These are phyloP conservation scores for Varroa destructor DNA, from an alignment of 1,140 invertebrate species.

Conservation along the genomic window DNA sequence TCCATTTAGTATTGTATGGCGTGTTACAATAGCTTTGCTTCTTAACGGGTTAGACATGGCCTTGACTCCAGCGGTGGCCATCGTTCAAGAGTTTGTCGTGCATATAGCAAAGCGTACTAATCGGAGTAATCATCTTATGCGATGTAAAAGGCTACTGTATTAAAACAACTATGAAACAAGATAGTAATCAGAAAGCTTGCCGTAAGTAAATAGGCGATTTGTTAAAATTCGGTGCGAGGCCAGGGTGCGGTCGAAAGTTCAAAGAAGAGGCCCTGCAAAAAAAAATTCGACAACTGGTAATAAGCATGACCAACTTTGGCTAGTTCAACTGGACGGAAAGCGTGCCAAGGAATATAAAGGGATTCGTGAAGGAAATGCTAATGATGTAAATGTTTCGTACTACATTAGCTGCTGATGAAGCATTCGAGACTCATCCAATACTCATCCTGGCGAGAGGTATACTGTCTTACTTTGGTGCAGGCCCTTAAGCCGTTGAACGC, in stretches of 20 bases:
- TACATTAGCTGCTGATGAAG: constrained; percentile 85
- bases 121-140: too few species aligned
- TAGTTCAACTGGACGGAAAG: constrained; percentile 77
- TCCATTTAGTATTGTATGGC: too few species aligned
- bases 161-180: constrained; percentile 71
- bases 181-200: constrained; percentile 81
- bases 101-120: too few species aligned
- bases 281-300: constrained; percentile 74
- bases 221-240: constrained; percentile 62
- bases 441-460: constrained; percentile 59
- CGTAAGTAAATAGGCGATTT: constrained; percentile 64
- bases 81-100: too few species aligned
- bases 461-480: constrained; percentile 63
- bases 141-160: too few species aligned
- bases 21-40: too few species aligned
- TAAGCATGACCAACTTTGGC: constrained; percentile 90
- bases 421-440: constrained; percentile 85
- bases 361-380: constrained; percentile 80
- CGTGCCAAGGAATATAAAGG: constrained; percentile 75
- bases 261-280: constrained; percentile 78
- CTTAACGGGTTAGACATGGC: too few species aligned
- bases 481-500: constrained; percentile 79
- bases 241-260: constrained; percentile 59
- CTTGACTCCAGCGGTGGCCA: too few species aligned
- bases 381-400: constrained; percentile 76